phyloP scores from a whole-genome alignment of 2,797 vertebrate genomes.

The Sternotherus odoratus region DNA sequence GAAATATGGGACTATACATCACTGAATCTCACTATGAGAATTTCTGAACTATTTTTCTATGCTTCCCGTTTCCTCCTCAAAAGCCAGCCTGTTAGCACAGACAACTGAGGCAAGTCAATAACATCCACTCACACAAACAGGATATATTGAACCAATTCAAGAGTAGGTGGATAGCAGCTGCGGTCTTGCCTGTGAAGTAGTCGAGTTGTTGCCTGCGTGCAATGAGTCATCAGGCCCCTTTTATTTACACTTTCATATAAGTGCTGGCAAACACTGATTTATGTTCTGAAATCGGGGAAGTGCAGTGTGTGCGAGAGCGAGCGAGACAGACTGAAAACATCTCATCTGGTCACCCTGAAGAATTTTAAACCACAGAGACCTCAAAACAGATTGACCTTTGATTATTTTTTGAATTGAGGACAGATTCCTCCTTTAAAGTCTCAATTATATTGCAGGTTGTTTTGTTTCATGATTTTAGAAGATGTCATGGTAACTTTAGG shows the following conservation, averaged over 20 bases:
- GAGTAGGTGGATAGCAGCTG: conserved; percentile 85
- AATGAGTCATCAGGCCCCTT: conserved; percentile 74
- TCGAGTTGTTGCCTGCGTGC: conserved; percentile 76
- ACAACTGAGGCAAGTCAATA: conserved; percentile 88
- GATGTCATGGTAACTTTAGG: conserved; percentile 61
- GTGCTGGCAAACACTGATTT: conserved; percentile 72
- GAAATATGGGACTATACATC: neutral
- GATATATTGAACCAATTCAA: conserved; percentile 90
- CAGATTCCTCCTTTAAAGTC: conserved; percentile 66
- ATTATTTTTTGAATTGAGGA: conserved; percentile 73
- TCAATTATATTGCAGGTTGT: conserved; percentile 53
- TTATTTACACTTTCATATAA: conserved; percentile 76
- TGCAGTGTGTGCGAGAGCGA: neutral
- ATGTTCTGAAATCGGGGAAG: conserved; percentile 64
- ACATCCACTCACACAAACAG: conserved; percentile 82
- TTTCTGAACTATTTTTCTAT: conserved; percentile 20
- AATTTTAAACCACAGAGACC: conserved; percentile 56
- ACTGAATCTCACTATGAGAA: conserved; percentile 22
- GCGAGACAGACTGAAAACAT: neutral
- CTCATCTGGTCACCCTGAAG: neutral
- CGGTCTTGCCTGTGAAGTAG: conserved; percentile 78
- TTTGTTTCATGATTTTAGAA: conserved; percentile 72
- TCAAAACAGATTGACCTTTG: conserved; percentile 76
- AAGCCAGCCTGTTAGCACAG: conserved; percentile 65
- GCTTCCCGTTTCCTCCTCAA: conserved; percentile 37